Evolutionary conservation across 2,797 vertebrate species (phyloP).

Genomic region (Rhinichthys osculus): DNA sequence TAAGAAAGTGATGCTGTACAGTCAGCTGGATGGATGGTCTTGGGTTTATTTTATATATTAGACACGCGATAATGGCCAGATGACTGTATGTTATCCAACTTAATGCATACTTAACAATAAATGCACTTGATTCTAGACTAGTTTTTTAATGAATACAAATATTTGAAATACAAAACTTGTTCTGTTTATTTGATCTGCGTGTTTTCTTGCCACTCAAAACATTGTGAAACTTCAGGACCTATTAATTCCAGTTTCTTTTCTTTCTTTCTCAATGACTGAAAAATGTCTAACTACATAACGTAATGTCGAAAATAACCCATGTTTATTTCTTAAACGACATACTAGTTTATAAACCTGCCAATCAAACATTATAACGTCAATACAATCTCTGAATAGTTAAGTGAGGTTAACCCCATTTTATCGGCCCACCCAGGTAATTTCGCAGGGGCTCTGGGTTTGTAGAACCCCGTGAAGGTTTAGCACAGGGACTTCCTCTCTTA

Average conservation of each 20-base stretch:
- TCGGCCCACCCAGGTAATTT: background rate
- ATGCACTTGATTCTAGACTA: background rate
- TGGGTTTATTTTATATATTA: background rate
- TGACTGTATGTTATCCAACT: background rate
- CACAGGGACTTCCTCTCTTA: conserved; percentile 38
- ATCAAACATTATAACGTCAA: background rate
- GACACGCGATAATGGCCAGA: background rate
- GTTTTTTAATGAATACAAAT: too few relatives aligned
- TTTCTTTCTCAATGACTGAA: background rate
- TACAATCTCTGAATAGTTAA: conserved; percentile 1
- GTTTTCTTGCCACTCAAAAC: background rate
- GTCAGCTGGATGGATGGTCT: background rate
- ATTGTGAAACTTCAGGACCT: background rate
- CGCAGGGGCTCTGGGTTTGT: background rate
- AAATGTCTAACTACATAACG: background rate
- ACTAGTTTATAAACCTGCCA: background rate
- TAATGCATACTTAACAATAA: background rate
- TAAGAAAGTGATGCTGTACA: background rate
- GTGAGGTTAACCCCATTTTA: background rate
- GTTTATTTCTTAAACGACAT: background rate
- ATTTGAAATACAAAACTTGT: too few relatives aligned
- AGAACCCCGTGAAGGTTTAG: conserved; percentile 15
- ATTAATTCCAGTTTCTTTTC: background rate
- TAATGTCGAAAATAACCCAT: background rate
- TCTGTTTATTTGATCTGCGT: background rate